Percentiles rank a stretch among this genome's conserved stretches.
Evolutionary conservation across 2,113 vertebrate species (phyloP).

Genomic region (Bos taurus): ARS-UCD2.0 NC_037347.1:69369001-69369500

Average conservation of each 20-base stretch:
- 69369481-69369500: background rate
- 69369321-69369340: background rate
- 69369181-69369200: background rate
- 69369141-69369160: background rate
- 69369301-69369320: background rate
- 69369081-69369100: background rate
- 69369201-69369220: background rate
- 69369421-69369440: background rate
- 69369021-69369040: background rate
- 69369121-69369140: accelerated
- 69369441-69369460: background rate
- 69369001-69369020: background rate
- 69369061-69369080: too few species aligned
- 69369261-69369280: accelerated
- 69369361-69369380: background rate
- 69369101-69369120: background rate
- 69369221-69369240: background rate
- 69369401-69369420: background rate
- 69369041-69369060: background rate
- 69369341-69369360: background rate
- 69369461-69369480: background rate
- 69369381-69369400: accelerated
- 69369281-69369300: too few species aligned
- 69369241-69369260: background rate
- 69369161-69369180: too few species aligned